Evolutionary conservation across 2,113 vertebrate genomes (phyloP), one percentile per base, ranked within the genome.

Genomic region (Globicephala melas): DNA sequence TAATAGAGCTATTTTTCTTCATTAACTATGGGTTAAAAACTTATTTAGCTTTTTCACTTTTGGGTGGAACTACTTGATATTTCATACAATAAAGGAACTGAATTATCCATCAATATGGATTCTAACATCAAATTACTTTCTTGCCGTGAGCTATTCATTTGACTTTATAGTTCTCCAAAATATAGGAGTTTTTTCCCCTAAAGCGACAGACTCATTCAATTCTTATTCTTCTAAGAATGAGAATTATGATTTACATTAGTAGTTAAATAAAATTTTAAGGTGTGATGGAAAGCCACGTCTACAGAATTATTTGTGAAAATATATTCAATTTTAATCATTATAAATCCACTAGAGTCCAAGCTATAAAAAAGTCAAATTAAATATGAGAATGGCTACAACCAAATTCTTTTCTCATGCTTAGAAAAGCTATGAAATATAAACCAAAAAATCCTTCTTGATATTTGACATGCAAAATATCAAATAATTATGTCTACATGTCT

Each of bases 391-490:
- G 9, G 62, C 13, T 70, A 93, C 1, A 33, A 87, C 50, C 50
- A 89, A 92, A 41, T 90, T 80, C 26, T 77, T 74, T 86, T 85
- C 93, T 33, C 7, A 94, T 70, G 90, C 47, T 74, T 67, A 90
- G 60, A 21, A 97, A 88, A 92, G 9, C 94, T 85, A 95, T 58
- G 58, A 89, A 96, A 84, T 94, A 44, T 79, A 92, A 97, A 97
- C n/a, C 31, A 93, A 90, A 85, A 82, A 95, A 26, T 70, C 53
- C 60, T 96, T 89, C 84, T 91, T 89, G 28, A 47, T 87, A 96
- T 91, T 96, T 97, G 83, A 94, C 87, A 82, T 79, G 38, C 71
- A 91, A 91, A 91, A 58, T 73, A 90, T 55, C 0, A 23, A 58
- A 79, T 96, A 53, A 73, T 92, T 63, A 70, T 50, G 41, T 68